These are phyloP conservation scores for Pygocentrus nattereri DNA, from an alignment of 2,797 vertebrate species.

Conservation along the genomic window DNA sequence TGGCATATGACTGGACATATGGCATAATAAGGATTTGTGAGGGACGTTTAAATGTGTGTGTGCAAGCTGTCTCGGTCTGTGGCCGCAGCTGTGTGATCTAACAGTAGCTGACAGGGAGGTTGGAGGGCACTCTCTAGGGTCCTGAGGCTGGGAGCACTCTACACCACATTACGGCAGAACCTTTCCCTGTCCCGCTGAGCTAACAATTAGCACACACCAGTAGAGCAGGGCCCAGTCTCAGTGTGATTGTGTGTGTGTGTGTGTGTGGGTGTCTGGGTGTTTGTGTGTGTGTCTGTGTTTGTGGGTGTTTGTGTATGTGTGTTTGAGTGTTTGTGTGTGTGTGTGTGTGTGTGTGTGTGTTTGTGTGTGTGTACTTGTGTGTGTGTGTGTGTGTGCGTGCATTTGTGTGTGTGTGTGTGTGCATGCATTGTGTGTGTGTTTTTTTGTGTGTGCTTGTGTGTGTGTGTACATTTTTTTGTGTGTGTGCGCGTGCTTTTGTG, in stretches of 20 bases:
- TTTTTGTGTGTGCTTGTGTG: background rate
- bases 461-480: too few species aligned
- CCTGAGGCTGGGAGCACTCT: constrained; percentile 83
- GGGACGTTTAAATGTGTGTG: constrained; percentile 48
- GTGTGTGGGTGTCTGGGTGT: background rate
- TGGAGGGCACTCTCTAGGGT: constrained; percentile 91
- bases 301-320: background rate
- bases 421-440: constrained; percentile 1
- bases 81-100: constrained; percentile 86
- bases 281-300: background rate
- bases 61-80: constrained; percentile 63
- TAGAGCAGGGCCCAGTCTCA: constrained; percentile 86
- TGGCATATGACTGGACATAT: background rate
- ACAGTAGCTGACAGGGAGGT: constrained; percentile 95
- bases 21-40: constrained; percentile 22
- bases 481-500: too few species aligned
- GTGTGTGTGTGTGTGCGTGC: background rate
- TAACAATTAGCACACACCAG: constrained; percentile 76
- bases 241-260: background rate
- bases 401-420: background rate
- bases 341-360: too few species aligned
- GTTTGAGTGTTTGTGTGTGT: too few species aligned
- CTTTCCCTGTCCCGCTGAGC: constrained; percentile 77
- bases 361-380: too few species aligned
- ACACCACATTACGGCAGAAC: constrained; percentile 81